Evolutionary conservation across 2,888 invertebrate species (phyloP).

Genomic region (Diadegma fenestrale): DNA sequence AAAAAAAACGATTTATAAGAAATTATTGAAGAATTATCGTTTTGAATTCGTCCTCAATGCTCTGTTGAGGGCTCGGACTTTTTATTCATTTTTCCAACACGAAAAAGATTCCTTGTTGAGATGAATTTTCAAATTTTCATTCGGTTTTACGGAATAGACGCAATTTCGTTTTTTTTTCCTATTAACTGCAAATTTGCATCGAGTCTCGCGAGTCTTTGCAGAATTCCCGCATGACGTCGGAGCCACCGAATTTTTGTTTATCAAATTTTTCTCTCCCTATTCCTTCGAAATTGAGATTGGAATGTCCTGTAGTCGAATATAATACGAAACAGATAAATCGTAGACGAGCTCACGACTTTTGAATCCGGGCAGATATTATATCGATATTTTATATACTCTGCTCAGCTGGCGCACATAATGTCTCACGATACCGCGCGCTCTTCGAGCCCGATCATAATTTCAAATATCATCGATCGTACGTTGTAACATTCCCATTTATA

Average conservation of each 20-base stretch:
- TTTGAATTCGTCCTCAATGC: background rate
- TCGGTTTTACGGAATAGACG: too few relatives aligned
- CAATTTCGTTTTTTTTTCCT: too few relatives aligned
- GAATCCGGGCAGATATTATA: background rate
- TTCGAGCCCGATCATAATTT: constrained; percentile 41
- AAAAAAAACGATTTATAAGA: background rate
- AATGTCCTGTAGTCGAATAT: background rate
- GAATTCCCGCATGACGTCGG: too few relatives aligned
- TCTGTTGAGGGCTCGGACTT: background rate
- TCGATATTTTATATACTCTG: constrained; percentile 16
- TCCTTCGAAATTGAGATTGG: background rate
- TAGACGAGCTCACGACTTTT: constrained; percentile 21
- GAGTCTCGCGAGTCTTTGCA: too few relatives aligned
- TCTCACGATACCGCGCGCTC: background rate
- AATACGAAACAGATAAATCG: constrained; percentile 1
- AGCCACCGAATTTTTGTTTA: too few relatives aligned
- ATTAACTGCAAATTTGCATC: too few relatives aligned
- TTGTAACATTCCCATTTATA: background rate
- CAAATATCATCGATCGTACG: constrained; percentile 61
- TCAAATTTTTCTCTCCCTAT: background rate
- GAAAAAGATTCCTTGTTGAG: too few relatives aligned
- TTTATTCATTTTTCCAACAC: too few relatives aligned
- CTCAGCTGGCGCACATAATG: background rate
- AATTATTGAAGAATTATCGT: background rate
- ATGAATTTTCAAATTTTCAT: too few relatives aligned